Evolutionary conservation across 2,888 invertebrate genomes (phyloP), one percentile per base, ranked within the genome.

Genomic region (Helleia helle): DNA sequence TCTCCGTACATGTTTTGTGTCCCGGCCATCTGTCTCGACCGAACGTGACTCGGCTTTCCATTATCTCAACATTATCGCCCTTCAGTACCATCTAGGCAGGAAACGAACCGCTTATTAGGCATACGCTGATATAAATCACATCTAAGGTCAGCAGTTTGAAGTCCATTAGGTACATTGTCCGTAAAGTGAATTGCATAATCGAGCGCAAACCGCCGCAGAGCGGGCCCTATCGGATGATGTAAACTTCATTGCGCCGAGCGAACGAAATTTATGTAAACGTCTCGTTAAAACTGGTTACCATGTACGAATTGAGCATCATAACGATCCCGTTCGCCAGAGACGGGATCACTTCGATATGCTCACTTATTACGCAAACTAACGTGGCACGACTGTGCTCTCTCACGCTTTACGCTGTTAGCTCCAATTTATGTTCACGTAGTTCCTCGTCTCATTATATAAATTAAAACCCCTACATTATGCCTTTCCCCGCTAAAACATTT

Each of bases 311-410:
- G 60, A 69, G 62, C 57, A 58, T 62, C 55, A 61, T 56, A 57
- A 60, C 52, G 57, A 59, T 58, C 56, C 51, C 49, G 55, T 68
- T 65, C 58, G 58, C 65, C 60, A 65, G 17, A 11, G 29, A 30
- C 29, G 30, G 22, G 29, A 25, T 22, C 29, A 24, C 30, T 65
- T 30, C 27, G 36, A 40, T 36, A 30, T 40, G 71, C 68, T 62
- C 62, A 71, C 65, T 72, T 74, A 74, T 76, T 77, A 71, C 72
- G 66, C 71, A 71, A 73, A 69, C 63, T 64, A 62, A 74, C 63
- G 65, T 22, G 22, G 69, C 73, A 77, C 75, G 75, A 77, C 66
- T 55, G 61, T 58, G 68, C 71, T 74, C 72, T 75, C 75, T 79
- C 76, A 79, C 75, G 77, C 66, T 75, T 63, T 11, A 7, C 64